Percentiles rank a stretch among this genome's conserved stretches.
Evolutionary conservation across 2,113 vertebrate genomes (phyloP).

Genomic region (Sialia sialis): DNA sequence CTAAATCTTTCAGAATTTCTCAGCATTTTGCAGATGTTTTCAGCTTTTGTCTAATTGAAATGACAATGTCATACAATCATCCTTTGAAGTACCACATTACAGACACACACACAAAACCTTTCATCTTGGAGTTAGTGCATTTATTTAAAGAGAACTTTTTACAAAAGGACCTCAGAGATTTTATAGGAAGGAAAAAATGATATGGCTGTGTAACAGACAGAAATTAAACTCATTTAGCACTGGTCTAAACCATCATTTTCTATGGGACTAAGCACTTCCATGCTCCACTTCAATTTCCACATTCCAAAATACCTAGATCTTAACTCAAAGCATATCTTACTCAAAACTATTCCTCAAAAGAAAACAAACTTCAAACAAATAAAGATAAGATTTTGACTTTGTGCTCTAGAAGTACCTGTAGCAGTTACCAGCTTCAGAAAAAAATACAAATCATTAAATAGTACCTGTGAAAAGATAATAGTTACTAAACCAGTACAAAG

Average conservation of each 20-base stretch:
- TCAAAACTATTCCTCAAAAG: not conserved
- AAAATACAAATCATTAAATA: not conserved
- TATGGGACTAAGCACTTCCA: not conserved
- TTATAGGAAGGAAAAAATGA: not conserved
- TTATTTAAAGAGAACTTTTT: not conserved
- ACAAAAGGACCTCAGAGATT: not conserved
- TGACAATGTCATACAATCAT: not conserved
- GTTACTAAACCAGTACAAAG: not conserved
- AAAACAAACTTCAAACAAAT: not conserved
- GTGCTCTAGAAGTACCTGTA: not conserved
- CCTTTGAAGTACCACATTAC: not conserved
- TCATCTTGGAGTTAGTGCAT: not conserved
- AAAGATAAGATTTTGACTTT: not conserved
- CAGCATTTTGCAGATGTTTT: not conserved
- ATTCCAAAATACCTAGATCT: not conserved
- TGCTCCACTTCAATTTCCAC: not conserved
- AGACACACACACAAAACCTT: not conserved
- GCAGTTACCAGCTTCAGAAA: not conserved
- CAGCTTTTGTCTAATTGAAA: not conserved
- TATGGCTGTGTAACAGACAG: not conserved
- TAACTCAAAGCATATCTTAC: not conserved
- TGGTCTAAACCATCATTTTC: not conserved
- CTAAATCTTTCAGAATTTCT: not conserved
- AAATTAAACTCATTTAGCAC: not conserved
- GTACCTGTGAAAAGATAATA: not conserved